Evolutionary conservation across 2,113 vertebrate species (phyloP).

Genomic region (Tachysurus vachellii): DNA sequence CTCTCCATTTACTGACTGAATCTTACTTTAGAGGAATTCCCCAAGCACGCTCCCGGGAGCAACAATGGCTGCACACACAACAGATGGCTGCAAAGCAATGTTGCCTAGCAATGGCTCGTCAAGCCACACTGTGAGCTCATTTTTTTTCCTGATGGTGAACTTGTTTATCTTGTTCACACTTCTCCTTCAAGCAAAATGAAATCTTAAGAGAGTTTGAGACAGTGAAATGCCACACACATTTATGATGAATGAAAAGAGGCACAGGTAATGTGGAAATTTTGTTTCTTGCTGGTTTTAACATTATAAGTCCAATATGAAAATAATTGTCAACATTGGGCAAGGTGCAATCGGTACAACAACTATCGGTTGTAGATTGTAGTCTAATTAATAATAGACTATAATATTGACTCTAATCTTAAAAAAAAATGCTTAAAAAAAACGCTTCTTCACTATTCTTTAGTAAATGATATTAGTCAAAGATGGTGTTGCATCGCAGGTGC

Average conservation of each 20-base stretch:
- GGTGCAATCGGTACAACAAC: not conserved
- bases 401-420: no score
- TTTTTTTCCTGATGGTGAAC: slow-evolving; percentile 21
- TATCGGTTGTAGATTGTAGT: not conserved
- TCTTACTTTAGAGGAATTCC: slow-evolving; percentile 38
- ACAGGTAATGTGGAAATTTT: slow-evolving; percentile 11
- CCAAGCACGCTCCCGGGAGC: slow-evolving; percentile 26
- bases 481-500: not conserved
- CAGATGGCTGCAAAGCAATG: slow-evolving; percentile 38
- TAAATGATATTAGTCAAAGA: not conserved
- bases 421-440: no score
- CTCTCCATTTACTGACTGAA: slow-evolving; percentile 30
- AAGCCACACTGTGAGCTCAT: slow-evolving; percentile 11
- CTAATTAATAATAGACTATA: not conserved
- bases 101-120: slow-evolving; percentile 38
- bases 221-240: slow-evolving; percentile 20
- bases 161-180: slow-evolving; percentile 26
- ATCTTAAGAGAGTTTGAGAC: slow-evolving; percentile 17
- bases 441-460: not conserved
- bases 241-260: not conserved
- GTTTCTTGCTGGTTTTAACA: not conserved
- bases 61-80: slow-evolving; percentile 26
- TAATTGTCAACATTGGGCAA: not conserved
- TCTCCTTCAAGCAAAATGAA: slow-evolving; percentile 37
- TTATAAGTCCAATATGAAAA: not conserved